Conservation (phyloP, 2,113 vertebrate species). For the Chitala chitala region DNA sequence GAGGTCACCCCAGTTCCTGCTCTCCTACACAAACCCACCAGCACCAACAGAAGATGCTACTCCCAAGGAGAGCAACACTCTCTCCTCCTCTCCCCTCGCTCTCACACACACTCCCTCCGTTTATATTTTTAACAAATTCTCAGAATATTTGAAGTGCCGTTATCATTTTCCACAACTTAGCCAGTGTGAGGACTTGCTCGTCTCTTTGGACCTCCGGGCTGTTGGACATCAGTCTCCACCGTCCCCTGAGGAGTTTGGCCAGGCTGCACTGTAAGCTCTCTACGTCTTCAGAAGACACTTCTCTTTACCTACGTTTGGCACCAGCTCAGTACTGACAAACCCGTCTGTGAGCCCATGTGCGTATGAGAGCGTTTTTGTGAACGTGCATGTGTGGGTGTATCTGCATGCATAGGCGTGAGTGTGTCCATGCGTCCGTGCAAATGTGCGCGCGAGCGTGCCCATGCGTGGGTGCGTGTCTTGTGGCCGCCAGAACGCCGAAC, state of each 20-base stretch:
- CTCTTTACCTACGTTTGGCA: too few species aligned
- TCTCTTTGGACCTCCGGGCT: too few species aligned
- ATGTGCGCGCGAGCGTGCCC: slow-evolving; percentile 22
- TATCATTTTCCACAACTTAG: background rate
- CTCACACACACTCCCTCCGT: background rate
- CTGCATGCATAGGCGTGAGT: slow-evolving; percentile 22
- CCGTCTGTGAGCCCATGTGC: too few species aligned
- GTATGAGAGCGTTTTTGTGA: background rate
- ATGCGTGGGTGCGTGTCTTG: slow-evolving; percentile 3
- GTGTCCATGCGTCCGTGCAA: slow-evolving; percentile 12
- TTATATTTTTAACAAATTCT: background rate
- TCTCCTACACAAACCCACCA: background rate
- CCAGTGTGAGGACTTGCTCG: background rate
- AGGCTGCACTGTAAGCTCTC: too few species aligned
- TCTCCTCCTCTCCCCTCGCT: background rate
- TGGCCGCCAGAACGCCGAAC: background rate
- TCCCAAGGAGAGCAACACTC: slow-evolving; percentile 17
- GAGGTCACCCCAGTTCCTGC: background rate
- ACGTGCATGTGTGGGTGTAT: slow-evolving; percentile 19
- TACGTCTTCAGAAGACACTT: too few species aligned
- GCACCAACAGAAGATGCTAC: slow-evolving; percentile 20
- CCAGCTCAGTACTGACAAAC: too few species aligned
- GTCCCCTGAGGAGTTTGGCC: too few species aligned
- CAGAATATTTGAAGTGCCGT: background rate
- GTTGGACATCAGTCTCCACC: too few species aligned